phyloP scores from a whole-genome alignment of 2,797 vertebrate genomes.

The Sebastes minor region DNA sequence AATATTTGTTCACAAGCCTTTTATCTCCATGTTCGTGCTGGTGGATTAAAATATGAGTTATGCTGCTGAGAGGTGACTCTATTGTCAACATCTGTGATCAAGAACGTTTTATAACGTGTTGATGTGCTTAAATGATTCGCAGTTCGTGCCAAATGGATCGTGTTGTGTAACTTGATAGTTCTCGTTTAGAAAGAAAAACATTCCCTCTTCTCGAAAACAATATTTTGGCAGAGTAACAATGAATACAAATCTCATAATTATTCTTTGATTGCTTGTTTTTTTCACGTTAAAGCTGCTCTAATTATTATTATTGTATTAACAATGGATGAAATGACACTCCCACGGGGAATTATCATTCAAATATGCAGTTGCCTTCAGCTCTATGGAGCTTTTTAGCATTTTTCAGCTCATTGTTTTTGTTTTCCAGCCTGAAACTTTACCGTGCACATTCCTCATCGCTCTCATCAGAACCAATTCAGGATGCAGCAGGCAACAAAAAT shows the following conservation, averaged over 20 bases:
- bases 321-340: neutral
- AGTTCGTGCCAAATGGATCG: neutral
- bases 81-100: conserved; percentile 41
- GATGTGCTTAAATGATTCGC: neutral
- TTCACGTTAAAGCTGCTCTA: neutral
- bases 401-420: neutral
- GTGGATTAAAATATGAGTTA: conserved; percentile 34
- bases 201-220: neutral
- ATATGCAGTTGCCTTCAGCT: neutral
- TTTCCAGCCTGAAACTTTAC: neutral
- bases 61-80: conserved; percentile 30
- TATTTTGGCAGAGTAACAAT: neutral
- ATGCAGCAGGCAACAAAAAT: neutral
- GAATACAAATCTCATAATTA: neutral
- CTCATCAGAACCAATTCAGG: neutral
- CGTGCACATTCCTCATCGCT: neutral
- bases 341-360: neutral
- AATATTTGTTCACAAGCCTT: conserved; percentile 66
- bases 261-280: neutral
- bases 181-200: neutral
- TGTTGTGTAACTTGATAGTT: neutral
- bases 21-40: conserved; percentile 49
- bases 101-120: neutral
- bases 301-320: neutral
- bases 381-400: neutral